These are phyloP conservation scores for Gonatopus flavifemur DNA, from an alignment of 1,140 invertebrate species.

Conservation along the genomic window DNA sequence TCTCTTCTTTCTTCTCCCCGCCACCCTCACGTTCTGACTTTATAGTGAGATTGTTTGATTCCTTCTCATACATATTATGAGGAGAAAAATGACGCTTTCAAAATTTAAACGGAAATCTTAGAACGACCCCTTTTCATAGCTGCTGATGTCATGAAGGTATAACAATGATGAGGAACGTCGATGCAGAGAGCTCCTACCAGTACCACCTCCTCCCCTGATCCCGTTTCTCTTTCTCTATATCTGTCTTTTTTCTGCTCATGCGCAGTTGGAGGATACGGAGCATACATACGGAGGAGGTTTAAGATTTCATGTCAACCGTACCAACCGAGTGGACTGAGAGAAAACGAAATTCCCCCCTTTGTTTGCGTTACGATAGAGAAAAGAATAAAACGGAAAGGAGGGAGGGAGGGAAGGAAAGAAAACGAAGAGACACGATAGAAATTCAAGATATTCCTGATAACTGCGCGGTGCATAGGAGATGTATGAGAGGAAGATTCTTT, in stretches of 20 bases:
- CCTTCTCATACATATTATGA: not conserved
- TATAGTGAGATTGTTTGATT: no score
- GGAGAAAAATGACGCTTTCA: not conserved
- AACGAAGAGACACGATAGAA: no score
- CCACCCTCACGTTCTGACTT: no score
- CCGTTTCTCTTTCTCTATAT: slow-evolving; percentile 16
- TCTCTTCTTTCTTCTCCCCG: not conserved
- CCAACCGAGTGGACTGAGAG: not conserved
- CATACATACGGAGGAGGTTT: no score
- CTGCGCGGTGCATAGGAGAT: no score
- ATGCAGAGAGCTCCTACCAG: not conserved
- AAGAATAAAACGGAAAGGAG: no score
- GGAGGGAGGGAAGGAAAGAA: not conserved
- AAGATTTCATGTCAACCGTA: slow-evolving; percentile 11
- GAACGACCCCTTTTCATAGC: slow-evolving; percentile 16
- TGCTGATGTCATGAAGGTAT: slow-evolving; percentile 14
- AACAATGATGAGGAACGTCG: slow-evolving; percentile 14
- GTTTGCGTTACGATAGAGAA: no score
- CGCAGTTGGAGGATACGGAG: no score
- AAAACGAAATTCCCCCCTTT: slow-evolving; percentile 3
- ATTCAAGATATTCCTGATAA: no score
- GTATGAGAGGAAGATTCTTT: no score
- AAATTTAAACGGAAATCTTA: slow-evolving; percentile 33
- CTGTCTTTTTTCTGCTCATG: no score
- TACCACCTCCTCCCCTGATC: not conserved